Evolutionary conservation across 2,797 vertebrate species (phyloP), one percentile per base, ranked within the genome.

Genomic region (Dendrocincla fuliginosa): DNA sequence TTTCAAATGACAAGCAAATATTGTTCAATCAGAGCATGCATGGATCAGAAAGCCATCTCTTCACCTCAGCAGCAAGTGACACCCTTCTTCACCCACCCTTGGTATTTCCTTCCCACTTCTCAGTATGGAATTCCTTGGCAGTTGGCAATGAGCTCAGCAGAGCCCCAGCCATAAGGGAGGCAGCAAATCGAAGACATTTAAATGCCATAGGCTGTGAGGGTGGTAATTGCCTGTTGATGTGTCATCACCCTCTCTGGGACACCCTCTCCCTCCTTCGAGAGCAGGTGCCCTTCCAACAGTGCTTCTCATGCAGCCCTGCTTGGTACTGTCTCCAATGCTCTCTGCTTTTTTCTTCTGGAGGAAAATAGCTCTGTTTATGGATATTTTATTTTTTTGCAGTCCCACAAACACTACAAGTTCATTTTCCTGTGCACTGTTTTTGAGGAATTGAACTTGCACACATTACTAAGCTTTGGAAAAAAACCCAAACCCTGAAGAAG

Each of bases 21-120:
- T 8, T 0, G 0, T 50, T 16, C 28, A 16, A 3, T 20, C 11
- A 25, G 68, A 47, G n/a, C 5, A 28, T 8, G 32, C 6, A 12
- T 18, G 39, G 35, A 47, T 47, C 28, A 15, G 57, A 76, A 76
- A 77, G 6, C 25, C 50, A 59, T 17, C 17, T 42, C 20, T 6
- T 57, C 25, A 41, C 17, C n/a, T 50, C n/a, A 57, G 68, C 41
- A 70, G 32, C 12, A 32, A 83, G 52, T 0, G 0, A 41, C 28
- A 39, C 22, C 61, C 24, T 64, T 47, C 68, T 56, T 60, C 47
- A 46, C 35, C 35, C 25, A 44, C 42, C 24, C 71, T 18, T 53
- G 64, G 28, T 79, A 32, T 80, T 76, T 87, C 78, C 82, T 89
- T 84, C 61, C 55, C 42, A 27, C 50, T 85, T 20, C 42, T 63